Evolutionary conservation across 2,888 invertebrate genomes (phyloP).

Genomic region (Rambutsinella grinnellia): DNA sequence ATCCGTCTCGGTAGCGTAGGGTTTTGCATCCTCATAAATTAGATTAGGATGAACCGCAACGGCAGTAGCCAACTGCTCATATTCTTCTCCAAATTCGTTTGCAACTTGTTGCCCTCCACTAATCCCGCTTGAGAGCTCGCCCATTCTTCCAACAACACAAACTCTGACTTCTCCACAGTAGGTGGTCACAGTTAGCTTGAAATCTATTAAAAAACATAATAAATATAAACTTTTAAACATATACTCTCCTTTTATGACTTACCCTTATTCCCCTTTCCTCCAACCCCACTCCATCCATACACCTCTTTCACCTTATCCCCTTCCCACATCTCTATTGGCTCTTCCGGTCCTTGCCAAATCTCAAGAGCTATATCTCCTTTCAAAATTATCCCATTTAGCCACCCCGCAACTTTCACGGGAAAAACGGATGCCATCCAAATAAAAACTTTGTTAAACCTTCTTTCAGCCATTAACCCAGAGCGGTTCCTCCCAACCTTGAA

Average conservation of each 20-base stretch:
- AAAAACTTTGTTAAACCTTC: constrained; percentile 18
- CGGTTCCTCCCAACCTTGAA: background rate
- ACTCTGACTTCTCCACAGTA: constrained; percentile 28
- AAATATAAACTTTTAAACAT: background rate
- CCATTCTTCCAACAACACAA: constrained; percentile 18
- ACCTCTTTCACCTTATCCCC: constrained; percentile 27
- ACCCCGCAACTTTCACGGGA: background rate
- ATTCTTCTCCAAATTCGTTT: constrained; percentile 31
- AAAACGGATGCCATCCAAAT: constrained; percentile 15
- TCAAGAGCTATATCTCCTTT: constrained; percentile 20
- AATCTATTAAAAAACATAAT: constrained; percentile 30
- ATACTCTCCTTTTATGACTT: background rate
- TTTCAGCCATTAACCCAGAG: background rate
- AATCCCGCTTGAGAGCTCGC: background rate
- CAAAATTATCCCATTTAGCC: constrained; percentile 9
- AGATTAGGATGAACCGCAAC: constrained; percentile 20
- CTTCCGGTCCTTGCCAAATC: constrained; percentile 26
- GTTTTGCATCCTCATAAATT: no score
- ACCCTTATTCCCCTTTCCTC: constrained; percentile 5
- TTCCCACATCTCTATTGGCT: constrained; percentile 23
- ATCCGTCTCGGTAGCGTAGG: no score
- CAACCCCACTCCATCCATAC: constrained; percentile 25
- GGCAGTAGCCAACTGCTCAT: constrained; percentile 1
- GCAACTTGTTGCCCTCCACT: constrained; percentile 17
- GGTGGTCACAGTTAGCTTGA: constrained; percentile 28